Evolutionary conservation across 2,888 invertebrate species (phyloP).

Genomic region (Ormyrus pomaceus): DNA sequence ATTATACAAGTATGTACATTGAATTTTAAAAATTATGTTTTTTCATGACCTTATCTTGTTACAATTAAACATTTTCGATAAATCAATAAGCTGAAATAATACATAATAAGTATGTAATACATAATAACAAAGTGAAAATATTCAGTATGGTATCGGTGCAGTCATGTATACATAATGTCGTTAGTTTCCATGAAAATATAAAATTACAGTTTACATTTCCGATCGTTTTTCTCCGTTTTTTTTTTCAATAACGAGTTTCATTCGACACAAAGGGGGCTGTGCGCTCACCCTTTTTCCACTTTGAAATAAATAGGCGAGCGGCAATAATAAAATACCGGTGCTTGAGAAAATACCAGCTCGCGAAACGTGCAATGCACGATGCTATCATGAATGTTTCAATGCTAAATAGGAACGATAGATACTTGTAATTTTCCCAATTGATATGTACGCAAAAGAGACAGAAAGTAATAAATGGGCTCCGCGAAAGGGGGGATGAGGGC

Average conservation of each 20-base stretch:
- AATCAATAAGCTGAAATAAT: no score
- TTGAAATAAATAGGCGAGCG: conserved; percentile 28
- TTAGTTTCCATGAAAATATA: conserved; percentile 22
- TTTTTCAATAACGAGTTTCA: conserved; percentile 27
- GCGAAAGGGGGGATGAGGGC: conserved; percentile 23
- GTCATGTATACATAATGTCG: conserved; percentile 1
- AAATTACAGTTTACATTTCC: conserved; percentile 3
- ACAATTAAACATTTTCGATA: no score
- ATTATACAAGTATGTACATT: no score
- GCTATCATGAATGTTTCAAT: conserved; percentile 48
- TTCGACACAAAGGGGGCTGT: background rate
- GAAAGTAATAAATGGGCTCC: conserved; percentile 44
- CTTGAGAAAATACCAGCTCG: conserved; percentile 28
- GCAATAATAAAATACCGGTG: conserved; percentile 21
- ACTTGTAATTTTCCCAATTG: conserved; percentile 53
- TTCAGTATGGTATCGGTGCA: background rate
- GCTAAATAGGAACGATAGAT: conserved; percentile 54
- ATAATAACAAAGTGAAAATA: no score
- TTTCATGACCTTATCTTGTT: no score
- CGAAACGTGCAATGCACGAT: conserved; percentile 34
- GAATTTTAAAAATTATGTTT: no score
- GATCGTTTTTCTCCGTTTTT: background rate
- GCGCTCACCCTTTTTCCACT: conserved; percentile 36
- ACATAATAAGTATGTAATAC: no score
- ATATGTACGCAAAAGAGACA: conserved; percentile 48